Conservation (phyloP, 2,113 vertebrate genomes). For the Emydura subglobosa region DNA sequence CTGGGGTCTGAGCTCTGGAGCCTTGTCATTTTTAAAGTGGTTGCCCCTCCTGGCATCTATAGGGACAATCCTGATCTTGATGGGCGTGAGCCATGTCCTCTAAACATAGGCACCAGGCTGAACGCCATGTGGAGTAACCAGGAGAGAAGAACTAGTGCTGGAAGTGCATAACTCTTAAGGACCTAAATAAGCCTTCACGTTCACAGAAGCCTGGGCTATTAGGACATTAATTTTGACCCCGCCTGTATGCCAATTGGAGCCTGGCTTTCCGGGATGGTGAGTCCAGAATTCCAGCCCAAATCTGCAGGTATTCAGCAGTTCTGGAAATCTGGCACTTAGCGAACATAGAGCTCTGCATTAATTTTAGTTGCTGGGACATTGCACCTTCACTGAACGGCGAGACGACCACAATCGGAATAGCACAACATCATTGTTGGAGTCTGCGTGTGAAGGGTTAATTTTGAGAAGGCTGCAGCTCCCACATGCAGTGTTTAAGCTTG, state of each 20-base stretch:
- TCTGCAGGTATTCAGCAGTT: background rate
- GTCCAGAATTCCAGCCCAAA: background rate
- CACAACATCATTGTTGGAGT: fast-evolving
- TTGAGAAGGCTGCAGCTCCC: background rate
- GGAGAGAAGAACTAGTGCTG: background rate
- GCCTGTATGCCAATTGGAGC: background rate
- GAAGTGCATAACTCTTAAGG: background rate
- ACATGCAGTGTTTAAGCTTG: background rate
- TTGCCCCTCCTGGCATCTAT: background rate
- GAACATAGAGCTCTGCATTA: background rate
- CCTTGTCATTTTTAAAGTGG: background rate
- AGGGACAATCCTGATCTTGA: too few relatives aligned
- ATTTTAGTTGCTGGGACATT: background rate
- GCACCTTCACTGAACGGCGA: background rate
- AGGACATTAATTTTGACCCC: background rate
- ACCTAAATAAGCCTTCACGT: background rate
- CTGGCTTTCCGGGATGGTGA: background rate
- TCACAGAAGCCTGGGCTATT: background rate
- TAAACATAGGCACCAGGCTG: background rate
- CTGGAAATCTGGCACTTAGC: background rate
- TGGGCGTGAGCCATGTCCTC: background rate
- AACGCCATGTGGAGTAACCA: background rate
- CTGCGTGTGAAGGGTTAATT: background rate
- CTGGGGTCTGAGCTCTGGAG: background rate
- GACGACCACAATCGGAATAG: fast-evolving